Percentiles rank a stretch among this genome's conserved stretches.
Conservation (phyloP, 1,140 invertebrate species). For the Trachymyrmex septentrionalis region DNA sequence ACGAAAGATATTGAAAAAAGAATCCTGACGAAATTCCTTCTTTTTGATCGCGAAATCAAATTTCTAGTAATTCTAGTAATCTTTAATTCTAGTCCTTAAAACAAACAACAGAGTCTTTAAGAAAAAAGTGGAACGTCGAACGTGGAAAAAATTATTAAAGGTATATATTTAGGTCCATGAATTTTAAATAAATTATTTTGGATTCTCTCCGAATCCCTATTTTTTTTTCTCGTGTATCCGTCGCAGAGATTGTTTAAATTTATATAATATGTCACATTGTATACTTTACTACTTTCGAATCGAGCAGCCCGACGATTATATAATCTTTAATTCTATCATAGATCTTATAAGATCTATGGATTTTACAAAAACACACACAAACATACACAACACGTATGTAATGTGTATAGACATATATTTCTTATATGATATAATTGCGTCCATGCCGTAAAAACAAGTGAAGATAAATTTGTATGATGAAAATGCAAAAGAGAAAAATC, state of each 20-base stretch:
- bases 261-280: not conserved
- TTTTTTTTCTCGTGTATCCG: not conserved
- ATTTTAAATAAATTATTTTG: conserved; percentile 10
- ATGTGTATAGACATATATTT: conserved; percentile 11
- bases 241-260: conserved; percentile 1
- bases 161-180: not conserved
- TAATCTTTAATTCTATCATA: conserved; percentile 60
- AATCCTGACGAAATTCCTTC: not conserved
- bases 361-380: not conserved
- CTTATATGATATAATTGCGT: conserved; percentile 22
- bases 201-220: not conserved
- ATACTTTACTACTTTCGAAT: conserved; percentile 64
- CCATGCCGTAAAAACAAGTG: not conserved
- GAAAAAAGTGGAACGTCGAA: not conserved
- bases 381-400: too few relatives aligned
- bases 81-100: conserved; percentile 11
- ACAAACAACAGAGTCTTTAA: not conserved
- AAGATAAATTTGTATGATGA: not conserved
- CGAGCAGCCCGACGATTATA: conserved; percentile 78
- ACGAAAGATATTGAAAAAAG: not conserved
- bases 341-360: not conserved
- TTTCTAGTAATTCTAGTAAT: conserved; percentile 17
- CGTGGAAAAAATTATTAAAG: not conserved
- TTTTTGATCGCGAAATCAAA: conserved; percentile 5
- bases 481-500: not conserved